Percentiles rank a stretch among this genome's conserved stretches.
These are phyloP conservation scores for Craterocephalus amniculus DNA, from an alignment of 2,797 vertebrate species.

Conservation along the genomic window DNA sequence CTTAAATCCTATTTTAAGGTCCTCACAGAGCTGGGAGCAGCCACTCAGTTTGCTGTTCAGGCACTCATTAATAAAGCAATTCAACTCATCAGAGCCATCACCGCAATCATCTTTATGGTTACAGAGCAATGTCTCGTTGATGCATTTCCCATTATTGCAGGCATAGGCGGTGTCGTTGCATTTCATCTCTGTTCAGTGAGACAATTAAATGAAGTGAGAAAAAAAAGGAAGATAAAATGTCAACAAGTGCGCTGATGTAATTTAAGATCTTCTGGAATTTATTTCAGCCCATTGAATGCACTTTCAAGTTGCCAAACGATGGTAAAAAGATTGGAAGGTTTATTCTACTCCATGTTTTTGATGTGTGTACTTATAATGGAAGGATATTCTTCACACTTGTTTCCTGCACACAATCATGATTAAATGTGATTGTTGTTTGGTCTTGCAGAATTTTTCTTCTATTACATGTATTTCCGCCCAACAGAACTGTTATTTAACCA, in stretches of 20 bases:
- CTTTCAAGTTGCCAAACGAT: constrained; percentile 5
- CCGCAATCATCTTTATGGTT: constrained; percentile 92
- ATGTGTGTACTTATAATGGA: not conserved
- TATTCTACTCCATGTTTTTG: not conserved
- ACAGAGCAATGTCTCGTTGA: constrained; percentile 90
- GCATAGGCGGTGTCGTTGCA: constrained; percentile 92
- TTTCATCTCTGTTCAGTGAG: constrained; percentile 86
- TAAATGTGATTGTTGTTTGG: not conserved
- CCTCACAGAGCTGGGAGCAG: constrained; percentile 96
- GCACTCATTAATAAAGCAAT: constrained; percentile 96
- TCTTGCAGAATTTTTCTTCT: not conserved
- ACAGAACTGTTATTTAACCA: not conserved
- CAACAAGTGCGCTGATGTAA: not conserved
- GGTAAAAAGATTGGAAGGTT: not conserved
- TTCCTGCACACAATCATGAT: not conserved
- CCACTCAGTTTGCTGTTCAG: constrained; percentile 93
- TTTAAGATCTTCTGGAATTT: constrained; percentile 12
- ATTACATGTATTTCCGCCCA: not conserved
- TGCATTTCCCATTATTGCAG: constrained; percentile 90
- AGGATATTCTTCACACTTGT: not conserved
- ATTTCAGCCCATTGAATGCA: not conserved
- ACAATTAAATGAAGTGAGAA: constrained; percentile 18
- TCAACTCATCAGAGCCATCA: constrained; percentile 92
- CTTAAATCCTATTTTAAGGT: constrained; percentile 97
- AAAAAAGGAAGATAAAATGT: constrained; percentile 24